Conservation (phyloP, 2,797 vertebrate species). For the Telmatherina bonti region DNA sequence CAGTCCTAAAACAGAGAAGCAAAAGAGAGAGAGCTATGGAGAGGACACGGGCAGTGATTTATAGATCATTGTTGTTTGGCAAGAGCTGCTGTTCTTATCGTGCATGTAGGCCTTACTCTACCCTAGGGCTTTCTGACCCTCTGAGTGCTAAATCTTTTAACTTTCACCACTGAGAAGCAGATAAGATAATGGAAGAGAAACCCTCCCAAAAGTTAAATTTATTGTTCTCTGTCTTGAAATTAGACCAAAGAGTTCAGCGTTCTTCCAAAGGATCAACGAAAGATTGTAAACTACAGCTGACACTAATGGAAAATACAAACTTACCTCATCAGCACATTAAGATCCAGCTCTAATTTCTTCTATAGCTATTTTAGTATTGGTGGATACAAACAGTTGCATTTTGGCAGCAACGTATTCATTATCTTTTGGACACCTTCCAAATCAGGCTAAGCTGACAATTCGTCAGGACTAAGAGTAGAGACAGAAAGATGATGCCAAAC, state of each 20-base stretch:
- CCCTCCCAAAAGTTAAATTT: slow-evolving; percentile 43
- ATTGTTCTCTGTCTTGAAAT: slow-evolving; percentile 84
- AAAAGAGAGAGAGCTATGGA: slow-evolving; percentile 33
- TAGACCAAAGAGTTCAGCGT: slow-evolving; percentile 17
- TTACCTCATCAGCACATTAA: background rate
- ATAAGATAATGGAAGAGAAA: slow-evolving; percentile 80
- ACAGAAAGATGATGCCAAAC: slow-evolving; percentile 63
- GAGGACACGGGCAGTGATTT: slow-evolving; percentile 72
- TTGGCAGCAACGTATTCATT: slow-evolving; percentile 1
- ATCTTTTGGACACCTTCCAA: background rate
- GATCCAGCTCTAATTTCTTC: background rate
- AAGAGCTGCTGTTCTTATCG: slow-evolving; percentile 74
- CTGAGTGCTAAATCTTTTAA: slow-evolving; percentile 78
- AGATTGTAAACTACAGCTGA: background rate
- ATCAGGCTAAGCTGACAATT: background rate
- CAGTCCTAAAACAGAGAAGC: slow-evolving; percentile 48
- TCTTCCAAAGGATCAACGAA: background rate
- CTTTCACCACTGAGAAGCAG: slow-evolving; percentile 76
- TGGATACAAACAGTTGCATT: slow-evolving; percentile 16
- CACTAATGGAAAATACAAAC: slow-evolving; percentile 1
- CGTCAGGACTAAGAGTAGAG: background rate
- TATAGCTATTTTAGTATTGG: slow-evolving; percentile 56
- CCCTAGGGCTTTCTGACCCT: slow-evolving; percentile 79
- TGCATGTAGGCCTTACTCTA: slow-evolving; percentile 76
- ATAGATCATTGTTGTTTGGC: slow-evolving; percentile 81